Base-by-base conservation (phyloP, 2,113 vertebrate species). In the Pholis gunnellus region DNA sequence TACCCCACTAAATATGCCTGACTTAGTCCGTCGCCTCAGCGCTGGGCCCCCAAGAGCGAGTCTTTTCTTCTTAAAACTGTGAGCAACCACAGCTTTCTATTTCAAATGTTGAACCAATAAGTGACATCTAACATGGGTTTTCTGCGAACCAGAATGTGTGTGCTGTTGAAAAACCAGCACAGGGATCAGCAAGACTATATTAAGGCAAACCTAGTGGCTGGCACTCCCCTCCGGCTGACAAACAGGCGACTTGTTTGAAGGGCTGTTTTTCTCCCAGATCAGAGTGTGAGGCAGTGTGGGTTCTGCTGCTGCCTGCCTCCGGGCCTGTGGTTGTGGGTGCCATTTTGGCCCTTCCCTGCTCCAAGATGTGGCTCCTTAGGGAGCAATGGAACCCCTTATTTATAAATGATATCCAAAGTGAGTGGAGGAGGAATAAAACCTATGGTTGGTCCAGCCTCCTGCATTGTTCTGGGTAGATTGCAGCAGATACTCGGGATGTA, bases 201-300 rank as follows among this genome's bases (percentile, higher is more conserved):
- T 94, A 94, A 95, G 94, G 94, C 91, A 92, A 83, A 89, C 80
- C 80, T 65, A 86, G 92, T 57, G 88, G 82, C 93, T 91, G 92
- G 84, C 92, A 89, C 91, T 93, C 90, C 89, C 88, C 90, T 91
- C 85, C 44, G 79, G 83, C 92, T 89, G 93, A 92, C 93, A 93
- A 94, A 93, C 94, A 93, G 91, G 89, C 92, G 88, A 87, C 92
- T 94, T 94, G 93, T 95, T 93, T 92, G 93, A 93, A 90, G 91
- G 87, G 86, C 90, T 92, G 93, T 90, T 91, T 93, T 92, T 68
- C 89, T 91, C 84, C 83, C 79, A 82, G 91, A 92, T 93, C 90
- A 83, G 89, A 91, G 90, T 81, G 88, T 72, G 76, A 91, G 87
- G 83, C 87, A 38, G 79, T 90, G 91, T 70, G 93, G 85, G 87